A percentile compares a stretch with the other conserved stretches of the same genome.
phyloP scores from a whole-genome alignment of 2,113 vertebrate species.

The Potamarius usumacintae region DNA sequence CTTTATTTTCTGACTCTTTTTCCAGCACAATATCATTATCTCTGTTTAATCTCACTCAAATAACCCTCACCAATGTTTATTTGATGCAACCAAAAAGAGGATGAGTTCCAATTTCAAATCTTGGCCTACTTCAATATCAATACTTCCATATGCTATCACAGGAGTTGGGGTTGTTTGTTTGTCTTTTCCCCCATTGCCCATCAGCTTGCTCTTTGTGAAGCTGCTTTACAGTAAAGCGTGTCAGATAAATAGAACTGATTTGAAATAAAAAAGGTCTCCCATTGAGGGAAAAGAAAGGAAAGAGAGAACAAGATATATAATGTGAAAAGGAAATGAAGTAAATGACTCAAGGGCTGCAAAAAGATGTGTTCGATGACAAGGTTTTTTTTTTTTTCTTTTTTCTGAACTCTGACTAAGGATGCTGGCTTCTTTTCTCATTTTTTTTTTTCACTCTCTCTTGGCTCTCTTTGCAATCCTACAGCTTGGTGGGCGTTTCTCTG shows the following conservation, averaged over 20 bases:
- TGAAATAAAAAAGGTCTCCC: background rate
- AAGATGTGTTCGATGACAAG: conserved; percentile 24
- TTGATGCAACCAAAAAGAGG: background rate
- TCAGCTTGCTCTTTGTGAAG: background rate
- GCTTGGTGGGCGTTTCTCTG: conserved; percentile 35
- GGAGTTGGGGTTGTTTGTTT: no score
- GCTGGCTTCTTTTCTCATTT: background rate
- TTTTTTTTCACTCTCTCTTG: conserved; percentile 21
- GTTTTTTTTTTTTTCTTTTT: background rate
- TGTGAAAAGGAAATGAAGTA: conserved; percentile 4
- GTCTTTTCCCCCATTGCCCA: background rate
- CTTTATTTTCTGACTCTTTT: background rate
- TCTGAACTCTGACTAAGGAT: conserved; percentile 8
- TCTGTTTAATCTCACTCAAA: background rate
- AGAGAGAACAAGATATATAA: background rate
- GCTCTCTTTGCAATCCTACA: conserved; percentile 17
- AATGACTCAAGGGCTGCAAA: conserved; percentile 30
- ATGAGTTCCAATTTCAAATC: background rate
- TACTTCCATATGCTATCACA: background rate
- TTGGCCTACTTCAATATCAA: background rate
- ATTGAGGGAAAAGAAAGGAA: background rate
- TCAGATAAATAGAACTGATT: conserved; percentile 7
- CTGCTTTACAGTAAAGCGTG: conserved; percentile 9
- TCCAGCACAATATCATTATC: background rate
- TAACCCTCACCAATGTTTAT: background rate